Conservation (phyloP, 2,888 invertebrate genomes). For the Netelia virgata region DNA sequence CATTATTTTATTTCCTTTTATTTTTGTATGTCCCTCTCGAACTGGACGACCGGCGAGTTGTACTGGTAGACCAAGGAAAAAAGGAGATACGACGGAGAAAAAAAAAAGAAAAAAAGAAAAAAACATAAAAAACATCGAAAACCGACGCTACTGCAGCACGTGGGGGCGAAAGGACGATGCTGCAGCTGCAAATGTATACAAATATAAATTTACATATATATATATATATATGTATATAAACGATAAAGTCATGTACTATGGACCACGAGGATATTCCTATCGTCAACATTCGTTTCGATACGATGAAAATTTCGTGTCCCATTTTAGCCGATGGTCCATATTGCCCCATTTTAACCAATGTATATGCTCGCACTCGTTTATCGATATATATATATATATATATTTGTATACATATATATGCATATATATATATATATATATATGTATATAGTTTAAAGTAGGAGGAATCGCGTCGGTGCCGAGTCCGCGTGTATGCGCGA, state of each 20-base stretch:
- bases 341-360: too few species aligned
- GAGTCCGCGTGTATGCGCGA: conserved; percentile 9
- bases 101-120: background rate
- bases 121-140: background rate
- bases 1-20: conserved; percentile 22
- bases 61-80: conserved; percentile 26
- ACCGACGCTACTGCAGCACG: background rate
- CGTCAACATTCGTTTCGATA: too few species aligned
- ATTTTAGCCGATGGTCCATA: too few species aligned
- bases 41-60: conserved; percentile 33
- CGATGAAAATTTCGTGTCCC: too few species aligned
- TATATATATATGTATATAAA: background rate
- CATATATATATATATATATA: conserved; percentile 5
- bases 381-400: background rate
- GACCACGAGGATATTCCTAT: too few species aligned
- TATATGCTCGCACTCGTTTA: background rate
- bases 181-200: background rate
- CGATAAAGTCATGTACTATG: background rate
- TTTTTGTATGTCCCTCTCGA: conserved; percentile 28
- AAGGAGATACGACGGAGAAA: background rate
- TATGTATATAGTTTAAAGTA: conserved; percentile 8
- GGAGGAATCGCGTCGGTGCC: conserved; percentile 16
- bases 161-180: conserved; percentile 31
- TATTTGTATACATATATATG: conserved; percentile 4
- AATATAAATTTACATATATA: background rate